Evolutionary conservation across 2,113 vertebrate genomes (phyloP).

Genomic region (Protobothrops flavoviridis): DNA sequence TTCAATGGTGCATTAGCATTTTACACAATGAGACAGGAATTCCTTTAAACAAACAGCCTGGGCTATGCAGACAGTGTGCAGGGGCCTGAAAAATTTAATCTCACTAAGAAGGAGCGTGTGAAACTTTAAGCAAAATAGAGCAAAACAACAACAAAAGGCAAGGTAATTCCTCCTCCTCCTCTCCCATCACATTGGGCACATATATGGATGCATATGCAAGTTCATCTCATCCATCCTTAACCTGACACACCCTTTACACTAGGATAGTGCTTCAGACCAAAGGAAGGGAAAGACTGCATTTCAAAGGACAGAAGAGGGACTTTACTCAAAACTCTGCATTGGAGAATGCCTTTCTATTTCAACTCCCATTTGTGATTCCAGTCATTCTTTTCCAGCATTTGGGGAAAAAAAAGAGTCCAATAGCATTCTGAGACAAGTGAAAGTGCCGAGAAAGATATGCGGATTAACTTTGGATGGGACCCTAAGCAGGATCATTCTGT

Average conservation of each 20-base stretch:
- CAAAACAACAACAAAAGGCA: neutral
- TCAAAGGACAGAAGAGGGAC: neutral
- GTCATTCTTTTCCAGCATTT: neutral
- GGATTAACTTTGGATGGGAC: neutral
- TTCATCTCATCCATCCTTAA: neutral
- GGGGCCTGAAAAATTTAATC: neutral
- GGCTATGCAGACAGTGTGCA: neutral
- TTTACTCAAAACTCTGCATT: neutral
- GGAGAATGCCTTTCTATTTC: neutral
- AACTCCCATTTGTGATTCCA: neutral
- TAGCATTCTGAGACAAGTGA: neutral
- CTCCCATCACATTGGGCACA: neutral
- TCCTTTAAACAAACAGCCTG: neutral
- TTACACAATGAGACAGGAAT: constrained; percentile 20
- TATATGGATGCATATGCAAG: neutral
- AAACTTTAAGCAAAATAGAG: neutral
- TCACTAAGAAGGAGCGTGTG: neutral
- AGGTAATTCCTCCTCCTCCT: neutral
- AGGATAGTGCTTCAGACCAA: neutral
- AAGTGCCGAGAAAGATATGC: neutral
- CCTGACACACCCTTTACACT: neutral
- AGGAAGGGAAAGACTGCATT: neutral
- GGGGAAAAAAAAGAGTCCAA: neutral
- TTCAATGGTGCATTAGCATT: constrained; percentile 29
- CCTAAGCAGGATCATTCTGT: neutral